These are phyloP conservation scores for Podilymbus podiceps DNA, from an alignment of 2,113 vertebrate genomes.

Conservation along the genomic window DNA sequence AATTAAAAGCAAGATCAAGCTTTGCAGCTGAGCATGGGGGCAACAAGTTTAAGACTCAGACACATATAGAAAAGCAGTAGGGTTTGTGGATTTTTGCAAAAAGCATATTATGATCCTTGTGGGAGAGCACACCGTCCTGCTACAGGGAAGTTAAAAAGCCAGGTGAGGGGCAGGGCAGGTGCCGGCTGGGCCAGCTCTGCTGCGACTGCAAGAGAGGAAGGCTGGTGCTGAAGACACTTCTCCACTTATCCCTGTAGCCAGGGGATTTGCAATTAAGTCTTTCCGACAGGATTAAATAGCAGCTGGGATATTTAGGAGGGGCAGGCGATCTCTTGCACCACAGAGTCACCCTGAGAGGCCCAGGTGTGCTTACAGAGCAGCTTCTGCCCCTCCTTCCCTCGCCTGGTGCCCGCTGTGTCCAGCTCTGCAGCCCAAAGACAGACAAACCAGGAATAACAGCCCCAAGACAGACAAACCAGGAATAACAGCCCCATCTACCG, in stretches of 20 bases:
- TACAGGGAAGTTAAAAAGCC: neutral
- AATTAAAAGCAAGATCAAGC: neutral
- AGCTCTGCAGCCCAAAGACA: too few relatives aligned
- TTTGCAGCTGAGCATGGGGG: neutral
- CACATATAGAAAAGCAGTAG: fast-evolving
- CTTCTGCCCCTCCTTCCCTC: neutral
- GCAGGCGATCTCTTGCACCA: neutral
- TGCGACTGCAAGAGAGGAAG: neutral
- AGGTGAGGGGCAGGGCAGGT: fast-evolving
- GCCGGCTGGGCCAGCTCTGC: neutral
- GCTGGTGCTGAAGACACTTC: neutral
- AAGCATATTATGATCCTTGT: neutral
- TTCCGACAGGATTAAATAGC: neutral
- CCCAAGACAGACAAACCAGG: neutral
- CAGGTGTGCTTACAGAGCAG: neutral
- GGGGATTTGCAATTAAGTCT: neutral
- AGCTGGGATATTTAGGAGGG: neutral
- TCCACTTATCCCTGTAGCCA: neutral
- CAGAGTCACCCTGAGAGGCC: neutral
- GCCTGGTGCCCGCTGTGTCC: fast-evolving
- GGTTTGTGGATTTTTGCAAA: fast-evolving
- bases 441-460: neutral
- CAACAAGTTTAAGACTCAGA: neutral
- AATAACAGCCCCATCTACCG: constrained; percentile 21
- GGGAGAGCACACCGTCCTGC: neutral